Evolutionary conservation across 92 coral and sea anemone genomes (phyloP).

Genomic region (Epizoanthus illoricatus): DNA sequence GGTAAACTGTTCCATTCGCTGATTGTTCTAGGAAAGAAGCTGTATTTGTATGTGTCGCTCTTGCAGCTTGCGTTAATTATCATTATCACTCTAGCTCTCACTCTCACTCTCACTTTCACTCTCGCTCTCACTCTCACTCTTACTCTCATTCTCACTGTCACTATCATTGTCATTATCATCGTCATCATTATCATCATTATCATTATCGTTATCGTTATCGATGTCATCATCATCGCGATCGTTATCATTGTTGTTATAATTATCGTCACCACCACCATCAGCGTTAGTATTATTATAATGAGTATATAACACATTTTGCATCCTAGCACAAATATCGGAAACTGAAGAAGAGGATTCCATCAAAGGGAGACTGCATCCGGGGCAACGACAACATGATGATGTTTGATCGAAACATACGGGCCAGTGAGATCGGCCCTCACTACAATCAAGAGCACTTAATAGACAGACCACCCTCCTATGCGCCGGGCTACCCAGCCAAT

Average conservation of each 20-base stretch:
- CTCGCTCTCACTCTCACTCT: no score
- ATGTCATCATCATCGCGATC: neutral
- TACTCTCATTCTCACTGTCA: no score
- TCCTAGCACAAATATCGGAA: constrained; percentile 25
- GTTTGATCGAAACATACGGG: constrained; percentile 30
- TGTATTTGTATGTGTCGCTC: no score
- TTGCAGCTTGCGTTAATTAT: no score
- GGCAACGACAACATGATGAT: constrained; percentile 29
- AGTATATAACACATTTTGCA: neutral
- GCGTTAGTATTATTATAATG: neutral
- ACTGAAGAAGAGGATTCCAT: neutral
- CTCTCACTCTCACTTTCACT: no score
- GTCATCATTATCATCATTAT: no score
- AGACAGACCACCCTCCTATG: constrained; percentile 12
- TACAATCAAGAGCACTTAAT: constrained; percentile 17
- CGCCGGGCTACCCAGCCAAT: neutral
- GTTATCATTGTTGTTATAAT: neutral
- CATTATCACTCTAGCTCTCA: no score
- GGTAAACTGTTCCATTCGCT: no score
- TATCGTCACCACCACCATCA: neutral
- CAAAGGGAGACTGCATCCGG: constrained; percentile 11
- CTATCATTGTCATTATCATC: no score
- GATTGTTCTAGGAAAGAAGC: no score
- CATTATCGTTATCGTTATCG: no score
- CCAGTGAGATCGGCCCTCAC: constrained; percentile 26